Conservation (phyloP, 2,113 vertebrate species). For the Coptodon bakossiorum region DNA sequence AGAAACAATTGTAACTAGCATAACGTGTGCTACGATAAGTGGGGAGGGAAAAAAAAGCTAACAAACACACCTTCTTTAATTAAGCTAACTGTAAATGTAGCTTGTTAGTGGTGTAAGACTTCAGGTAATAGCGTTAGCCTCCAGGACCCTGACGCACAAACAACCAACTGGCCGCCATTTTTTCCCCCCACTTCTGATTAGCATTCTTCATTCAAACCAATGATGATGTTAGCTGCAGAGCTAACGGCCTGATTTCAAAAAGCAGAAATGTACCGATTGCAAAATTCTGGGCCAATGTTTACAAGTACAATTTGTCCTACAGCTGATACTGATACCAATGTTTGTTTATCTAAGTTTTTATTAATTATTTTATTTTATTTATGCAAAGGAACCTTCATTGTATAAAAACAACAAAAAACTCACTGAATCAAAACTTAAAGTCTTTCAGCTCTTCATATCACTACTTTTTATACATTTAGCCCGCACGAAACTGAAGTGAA, state of each 20-base stretch:
- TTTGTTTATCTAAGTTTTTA: not conserved
- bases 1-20: not conserved
- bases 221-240: not conserved
- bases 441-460: not conserved
- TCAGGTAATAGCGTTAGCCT: not conserved
- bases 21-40: not conserved
- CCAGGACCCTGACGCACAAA: not conserved
- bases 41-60: not conserved
- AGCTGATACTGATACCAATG: not conserved
- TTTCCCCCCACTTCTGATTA: not conserved
- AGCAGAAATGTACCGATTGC: not conserved
- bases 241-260: not conserved
- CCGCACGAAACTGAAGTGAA: not conserved
- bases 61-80: not conserved
- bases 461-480: not conserved
- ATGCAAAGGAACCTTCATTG: not conserved
- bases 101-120: constrained; percentile 5
- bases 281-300: not conserved
- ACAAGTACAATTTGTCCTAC: not conserved
- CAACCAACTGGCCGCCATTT: not conserved
- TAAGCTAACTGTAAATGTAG: not conserved
- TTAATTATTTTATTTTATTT: not conserved
- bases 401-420: not conserved
- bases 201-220: constrained; percentile 1
- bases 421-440: not conserved